phyloP scores from a whole-genome alignment of 2,888 invertebrate genomes.

The Himalopsyche kuldschensis region DNA sequence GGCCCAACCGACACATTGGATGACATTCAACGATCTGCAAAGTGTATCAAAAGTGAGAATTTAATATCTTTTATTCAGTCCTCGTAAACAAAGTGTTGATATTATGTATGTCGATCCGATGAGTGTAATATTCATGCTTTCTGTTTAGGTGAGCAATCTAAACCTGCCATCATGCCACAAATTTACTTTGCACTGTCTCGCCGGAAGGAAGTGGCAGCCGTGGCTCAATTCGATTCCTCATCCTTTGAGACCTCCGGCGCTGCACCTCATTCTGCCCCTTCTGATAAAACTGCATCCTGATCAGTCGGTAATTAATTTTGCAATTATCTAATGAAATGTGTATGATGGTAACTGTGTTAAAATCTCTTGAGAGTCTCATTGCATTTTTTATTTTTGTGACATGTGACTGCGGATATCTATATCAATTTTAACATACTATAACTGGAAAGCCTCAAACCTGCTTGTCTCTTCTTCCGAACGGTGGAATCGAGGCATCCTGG shows the following conservation, averaged over 20 bases:
- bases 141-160: conserved; percentile 17
- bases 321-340: neutral
- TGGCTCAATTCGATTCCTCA: conserved; percentile 23
- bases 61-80: neutral
- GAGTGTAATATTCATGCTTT: no score
- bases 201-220: conserved; percentile 14
- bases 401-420: no score
- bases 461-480: no score
- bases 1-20: conserved; percentile 17
- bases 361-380: no score
- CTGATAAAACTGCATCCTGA: conserved; percentile 24
- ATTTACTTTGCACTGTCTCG: conserved; percentile 31
- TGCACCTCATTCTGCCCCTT: conserved; percentile 25
- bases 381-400: neutral
- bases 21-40: conserved; percentile 28
- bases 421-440: no score
- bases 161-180: conserved; percentile 21
- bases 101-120: no score
- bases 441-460: no score
- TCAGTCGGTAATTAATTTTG: conserved; percentile 15
- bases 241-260: conserved; percentile 7
- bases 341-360: neutral
- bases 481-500: no score
- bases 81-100: no score
- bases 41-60: conserved; percentile 24